Evolutionary conservation across 2,797 vertebrate species (phyloP).

Genomic region (Pangasius krempfi): DNA sequence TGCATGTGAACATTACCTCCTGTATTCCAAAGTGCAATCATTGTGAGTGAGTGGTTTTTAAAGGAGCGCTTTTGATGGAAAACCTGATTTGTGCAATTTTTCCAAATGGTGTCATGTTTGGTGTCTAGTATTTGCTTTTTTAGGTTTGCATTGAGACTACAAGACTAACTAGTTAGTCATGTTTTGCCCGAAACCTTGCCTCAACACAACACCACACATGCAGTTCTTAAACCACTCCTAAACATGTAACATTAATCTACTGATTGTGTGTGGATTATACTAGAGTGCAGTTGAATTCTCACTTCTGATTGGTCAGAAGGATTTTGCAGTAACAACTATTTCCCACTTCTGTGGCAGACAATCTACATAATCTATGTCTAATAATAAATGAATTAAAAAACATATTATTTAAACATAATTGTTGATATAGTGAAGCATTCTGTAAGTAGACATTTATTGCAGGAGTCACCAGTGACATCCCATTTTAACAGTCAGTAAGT

Average conservation of each 20-base stretch:
- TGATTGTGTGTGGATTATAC: neutral
- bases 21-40: neutral
- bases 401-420: neutral
- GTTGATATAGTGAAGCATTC: neutral
- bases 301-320: neutral
- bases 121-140: neutral
- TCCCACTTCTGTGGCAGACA: neutral
- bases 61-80: neutral
- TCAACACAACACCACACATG: neutral
- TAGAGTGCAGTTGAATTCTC: neutral
- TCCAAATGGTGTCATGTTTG: neutral
- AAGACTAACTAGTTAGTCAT: neutral
- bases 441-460: neutral
- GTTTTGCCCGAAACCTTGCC: neutral
- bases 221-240: neutral
- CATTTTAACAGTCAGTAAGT: neutral
- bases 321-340: neutral
- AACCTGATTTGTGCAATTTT: neutral
- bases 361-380: neutral
- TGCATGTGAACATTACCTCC: neutral
- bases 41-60: neutral
- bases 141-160: neutral
- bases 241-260: neutral
- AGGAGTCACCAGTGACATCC: neutral
- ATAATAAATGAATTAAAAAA: neutral